Conservation (phyloP, 2,888 invertebrate genomes). For the Sipha maydis region DNA sequence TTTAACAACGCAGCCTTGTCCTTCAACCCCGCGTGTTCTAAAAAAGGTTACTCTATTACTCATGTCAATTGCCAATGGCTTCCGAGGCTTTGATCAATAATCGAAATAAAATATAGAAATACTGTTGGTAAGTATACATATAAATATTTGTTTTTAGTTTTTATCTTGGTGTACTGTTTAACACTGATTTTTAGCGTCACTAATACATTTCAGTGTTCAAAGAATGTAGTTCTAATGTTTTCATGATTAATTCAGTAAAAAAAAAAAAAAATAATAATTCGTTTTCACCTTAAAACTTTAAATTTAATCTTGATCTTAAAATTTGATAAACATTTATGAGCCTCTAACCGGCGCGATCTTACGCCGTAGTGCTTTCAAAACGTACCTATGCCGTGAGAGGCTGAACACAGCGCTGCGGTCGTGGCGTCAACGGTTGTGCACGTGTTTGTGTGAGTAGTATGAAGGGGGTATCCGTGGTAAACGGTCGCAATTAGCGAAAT, state of each 20-base stretch:
- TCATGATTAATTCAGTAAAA: background rate
- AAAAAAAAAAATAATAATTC: conserved; percentile 5
- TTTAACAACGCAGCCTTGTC: no score
- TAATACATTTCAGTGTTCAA: background rate
- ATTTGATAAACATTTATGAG: background rate
- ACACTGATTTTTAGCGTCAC: no score
- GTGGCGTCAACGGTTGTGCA: no score
- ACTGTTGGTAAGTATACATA: no score
- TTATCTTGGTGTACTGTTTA: no score
- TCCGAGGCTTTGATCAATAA: no score
- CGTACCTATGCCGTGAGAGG: background rate
- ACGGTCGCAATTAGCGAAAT: conserved; percentile 53
- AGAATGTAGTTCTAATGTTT: background rate
- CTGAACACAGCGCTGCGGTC: background rate
- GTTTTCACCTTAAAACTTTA: background rate
- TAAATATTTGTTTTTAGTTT: no score
- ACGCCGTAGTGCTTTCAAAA: background rate
- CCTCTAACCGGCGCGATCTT: background rate
- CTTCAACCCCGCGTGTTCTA: no score
- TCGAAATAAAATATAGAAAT: no score
- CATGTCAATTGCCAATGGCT: no score
- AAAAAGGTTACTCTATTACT: no score
- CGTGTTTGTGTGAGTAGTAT: background rate
- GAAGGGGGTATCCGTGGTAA: conserved; percentile 6
- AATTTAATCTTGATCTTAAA: no score